Percentiles rank a stretch among this genome's conserved stretches.
These are phyloP conservation scores for Melanotaenia parkinsoni DNA, from an alignment of 2,797 vertebrate genomes.

Conservation along the genomic window DNA sequence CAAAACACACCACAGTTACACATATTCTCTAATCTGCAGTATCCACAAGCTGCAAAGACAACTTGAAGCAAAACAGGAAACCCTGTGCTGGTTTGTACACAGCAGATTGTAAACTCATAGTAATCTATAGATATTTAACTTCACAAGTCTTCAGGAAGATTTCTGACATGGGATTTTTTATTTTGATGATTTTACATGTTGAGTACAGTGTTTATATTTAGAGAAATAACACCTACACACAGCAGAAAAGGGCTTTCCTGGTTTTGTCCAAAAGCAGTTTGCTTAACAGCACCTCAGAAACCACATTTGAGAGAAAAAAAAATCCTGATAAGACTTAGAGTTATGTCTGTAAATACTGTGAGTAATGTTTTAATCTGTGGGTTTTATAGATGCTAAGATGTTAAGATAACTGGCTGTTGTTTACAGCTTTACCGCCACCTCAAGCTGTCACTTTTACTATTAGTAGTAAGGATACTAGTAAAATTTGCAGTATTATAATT, in stretches of 20 bases:
- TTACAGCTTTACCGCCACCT: background rate
- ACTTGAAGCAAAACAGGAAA: background rate
- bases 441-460: background rate
- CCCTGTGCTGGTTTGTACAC: background rate
- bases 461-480: background rate
- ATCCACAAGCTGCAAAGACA: background rate
- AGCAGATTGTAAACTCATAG: background rate
- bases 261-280: background rate
- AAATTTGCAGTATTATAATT: too few species aligned
- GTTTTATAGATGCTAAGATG: too few species aligned
- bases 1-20: constrained; percentile 1
- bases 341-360: background rate
- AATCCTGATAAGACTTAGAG: background rate
- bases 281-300: background rate
- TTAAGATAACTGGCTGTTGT: background rate
- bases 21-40: background rate
- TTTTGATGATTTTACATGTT: background rate
- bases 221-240: background rate
- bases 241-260: background rate
- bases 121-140: background rate
- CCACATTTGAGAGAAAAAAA: background rate
- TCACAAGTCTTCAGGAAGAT: background rate
- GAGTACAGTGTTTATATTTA: background rate
- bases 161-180: background rate
- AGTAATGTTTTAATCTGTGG: too few species aligned